phyloP scores from a whole-genome alignment of 2,113 vertebrate species.

The human (Homo sapiens) region GRCh38 chr4:61992001-61992500 shows the following conservation, averaged over 20 bases:
- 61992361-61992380: too few relatives aligned
- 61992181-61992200: not conserved
- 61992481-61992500: constrained; percentile 45
- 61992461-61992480: constrained; percentile 13
- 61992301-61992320: not conserved
- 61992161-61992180: not conserved
- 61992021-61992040: not conserved
- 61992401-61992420: not conserved
- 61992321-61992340: not conserved
- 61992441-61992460: constrained; percentile 23
- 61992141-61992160: not conserved
- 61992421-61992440: not conserved
- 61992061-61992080: not conserved
- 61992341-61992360: not conserved
- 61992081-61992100: constrained; percentile 7
- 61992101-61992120: not conserved
- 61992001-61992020: not conserved
- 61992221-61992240: not conserved
- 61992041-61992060: not conserved
- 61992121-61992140: not conserved
- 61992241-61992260: not conserved
- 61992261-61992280: not conserved
- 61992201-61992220: not conserved
- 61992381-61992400: not conserved
- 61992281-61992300: not conserved